Evolutionary conservation across 2,113 vertebrate species (phyloP).

Genomic region (Echinops telfairi): DNA sequence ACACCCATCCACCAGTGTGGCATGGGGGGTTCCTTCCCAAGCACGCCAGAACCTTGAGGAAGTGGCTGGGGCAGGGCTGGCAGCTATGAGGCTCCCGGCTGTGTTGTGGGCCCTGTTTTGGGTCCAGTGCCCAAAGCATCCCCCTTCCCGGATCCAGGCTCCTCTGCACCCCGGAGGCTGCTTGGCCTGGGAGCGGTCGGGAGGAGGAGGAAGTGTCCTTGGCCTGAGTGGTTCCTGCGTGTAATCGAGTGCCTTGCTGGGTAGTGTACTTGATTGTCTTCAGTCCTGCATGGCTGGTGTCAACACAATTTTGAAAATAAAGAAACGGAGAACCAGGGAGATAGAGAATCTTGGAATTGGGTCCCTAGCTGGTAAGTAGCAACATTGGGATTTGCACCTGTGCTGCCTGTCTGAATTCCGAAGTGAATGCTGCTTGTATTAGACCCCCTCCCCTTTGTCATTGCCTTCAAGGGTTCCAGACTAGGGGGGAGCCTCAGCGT

Average conservation of each 20-base stretch:
- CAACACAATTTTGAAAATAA: background rate
- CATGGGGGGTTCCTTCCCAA: background rate
- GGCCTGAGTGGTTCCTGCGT: background rate
- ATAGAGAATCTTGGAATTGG: background rate
- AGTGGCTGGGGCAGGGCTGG: background rate
- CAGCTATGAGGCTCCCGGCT: fast-evolving
- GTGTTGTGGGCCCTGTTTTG: background rate
- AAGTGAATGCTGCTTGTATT: background rate
- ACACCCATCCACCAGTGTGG: background rate
- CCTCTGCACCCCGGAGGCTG: background rate
- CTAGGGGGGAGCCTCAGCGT: background rate
- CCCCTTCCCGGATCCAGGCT: background rate
- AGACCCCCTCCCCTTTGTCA: background rate
- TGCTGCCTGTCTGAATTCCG: background rate
- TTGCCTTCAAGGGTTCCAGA: background rate
- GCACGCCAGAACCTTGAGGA: background rate
- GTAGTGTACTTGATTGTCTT: background rate
- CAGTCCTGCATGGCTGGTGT: background rate
- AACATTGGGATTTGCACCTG: background rate
- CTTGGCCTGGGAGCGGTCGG: background rate
- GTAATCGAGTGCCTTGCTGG: background rate
- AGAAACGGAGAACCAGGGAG: background rate
- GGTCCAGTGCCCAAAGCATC: background rate
- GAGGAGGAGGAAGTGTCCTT: background rate
- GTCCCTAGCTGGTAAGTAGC: background rate